Percentiles rank a stretch among this genome's conserved stretches.
Conservation (phyloP, 2,888 invertebrate genomes). For the Salticus scenicus region DNA sequence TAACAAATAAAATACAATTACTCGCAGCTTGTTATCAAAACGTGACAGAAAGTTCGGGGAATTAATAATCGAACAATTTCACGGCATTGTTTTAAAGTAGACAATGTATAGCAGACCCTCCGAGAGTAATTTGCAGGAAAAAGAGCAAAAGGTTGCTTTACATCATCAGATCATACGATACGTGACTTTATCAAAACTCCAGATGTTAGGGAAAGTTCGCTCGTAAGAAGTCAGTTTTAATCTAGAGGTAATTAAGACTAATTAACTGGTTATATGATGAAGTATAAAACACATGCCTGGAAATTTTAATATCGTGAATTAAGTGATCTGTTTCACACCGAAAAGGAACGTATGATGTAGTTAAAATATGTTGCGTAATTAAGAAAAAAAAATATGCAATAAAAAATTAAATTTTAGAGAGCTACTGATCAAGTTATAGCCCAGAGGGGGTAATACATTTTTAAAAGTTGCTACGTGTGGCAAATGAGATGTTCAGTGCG, state of each 20-base stretch:
- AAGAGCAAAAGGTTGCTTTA: slow-evolving; percentile 4
- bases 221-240: slow-evolving; percentile 36
- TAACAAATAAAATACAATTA: neutral
- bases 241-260: slow-evolving; percentile 51
- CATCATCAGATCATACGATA: slow-evolving; percentile 38
- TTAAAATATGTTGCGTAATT: too few species aligned
- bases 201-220: slow-evolving; percentile 5
- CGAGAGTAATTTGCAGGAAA: neutral
- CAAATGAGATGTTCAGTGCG: too few species aligned
- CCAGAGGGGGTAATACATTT: too few species aligned
- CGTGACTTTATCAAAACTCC: slow-evolving; percentile 49
- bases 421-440: too few species aligned
- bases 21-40: slow-evolving; percentile 21
- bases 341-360: too few species aligned
- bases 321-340: slow-evolving; percentile 15
- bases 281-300: slow-evolving; percentile 41
- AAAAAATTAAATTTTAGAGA: too few species aligned
- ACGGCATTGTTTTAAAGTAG: slow-evolving; percentile 53
- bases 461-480: too few species aligned
- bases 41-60: slow-evolving; percentile 37
- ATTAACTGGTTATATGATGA: slow-evolving; percentile 50
- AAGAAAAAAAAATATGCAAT: too few species aligned
- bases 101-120: slow-evolving; percentile 41
- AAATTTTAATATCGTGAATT: slow-evolving; percentile 52
- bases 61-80: slow-evolving; percentile 53